phyloP scores from a whole-genome alignment of 92 coral and sea anemone genomes.

The Hydrozoanthus gracilis region DNA sequence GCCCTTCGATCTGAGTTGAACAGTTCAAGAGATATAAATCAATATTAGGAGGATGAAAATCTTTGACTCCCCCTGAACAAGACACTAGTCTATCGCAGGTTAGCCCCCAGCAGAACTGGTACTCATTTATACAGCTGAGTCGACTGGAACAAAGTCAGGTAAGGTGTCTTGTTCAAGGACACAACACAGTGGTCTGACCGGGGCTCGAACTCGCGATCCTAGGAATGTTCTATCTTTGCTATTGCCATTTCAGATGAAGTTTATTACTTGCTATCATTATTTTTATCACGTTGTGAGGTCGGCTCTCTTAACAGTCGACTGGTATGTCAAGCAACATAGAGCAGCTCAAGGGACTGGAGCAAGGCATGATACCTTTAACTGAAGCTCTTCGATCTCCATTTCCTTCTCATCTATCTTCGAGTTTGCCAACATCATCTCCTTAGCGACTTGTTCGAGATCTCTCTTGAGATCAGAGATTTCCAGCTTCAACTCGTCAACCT shows the following conservation, averaged over 20 bases:
- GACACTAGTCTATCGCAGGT: too few relatives aligned
- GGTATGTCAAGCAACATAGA: neutral
- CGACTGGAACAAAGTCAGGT: too few relatives aligned
- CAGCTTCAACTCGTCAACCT: slow-evolving; percentile 65
- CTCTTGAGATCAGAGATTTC: slow-evolving; percentile 78
- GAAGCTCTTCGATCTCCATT: slow-evolving; percentile 48
- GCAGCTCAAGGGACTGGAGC: neutral
- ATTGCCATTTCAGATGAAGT: too few relatives aligned
- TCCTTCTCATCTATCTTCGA: slow-evolving; percentile 57
- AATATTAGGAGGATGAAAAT: neutral
- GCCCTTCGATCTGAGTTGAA: slow-evolving; percentile 49
- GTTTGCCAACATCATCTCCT: slow-evolving; percentile 51
- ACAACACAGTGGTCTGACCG: too few relatives aligned
- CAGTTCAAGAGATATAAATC: neutral
- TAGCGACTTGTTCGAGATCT: slow-evolving; percentile 61
- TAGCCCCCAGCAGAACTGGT: too few relatives aligned
- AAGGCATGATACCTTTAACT: slow-evolving; percentile 17
- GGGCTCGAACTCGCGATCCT: neutral
- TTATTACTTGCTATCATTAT: too few relatives aligned
- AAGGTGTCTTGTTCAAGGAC: too few relatives aligned
- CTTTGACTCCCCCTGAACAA: too few relatives aligned
- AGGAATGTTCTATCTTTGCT: too few relatives aligned
- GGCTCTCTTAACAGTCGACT: too few relatives aligned
- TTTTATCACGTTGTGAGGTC: too few relatives aligned
- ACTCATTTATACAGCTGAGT: too few relatives aligned